A percentile compares a stretch with the other conserved stretches of the same genome.
Evolutionary conservation across 2,113 vertebrate genomes (phyloP).

Genomic region (Brachypteracias leptosomus): DNA sequence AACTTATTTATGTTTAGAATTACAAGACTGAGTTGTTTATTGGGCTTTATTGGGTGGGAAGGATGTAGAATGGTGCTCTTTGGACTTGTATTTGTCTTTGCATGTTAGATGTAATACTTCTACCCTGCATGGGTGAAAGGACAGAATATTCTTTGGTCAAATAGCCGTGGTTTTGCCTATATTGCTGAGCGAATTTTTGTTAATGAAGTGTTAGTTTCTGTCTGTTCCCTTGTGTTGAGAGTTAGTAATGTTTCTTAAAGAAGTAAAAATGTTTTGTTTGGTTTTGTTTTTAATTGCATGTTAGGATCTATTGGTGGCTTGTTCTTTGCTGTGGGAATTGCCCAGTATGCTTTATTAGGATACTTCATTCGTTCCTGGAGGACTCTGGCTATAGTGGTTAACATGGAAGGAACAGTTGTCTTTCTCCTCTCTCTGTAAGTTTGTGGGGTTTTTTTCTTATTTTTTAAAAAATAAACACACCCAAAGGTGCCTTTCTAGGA

Average conservation of each 20-base stretch:
- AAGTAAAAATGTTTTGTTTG: constrained; percentile 39
- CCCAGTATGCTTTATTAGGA: constrained; percentile 79
- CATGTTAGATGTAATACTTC: background rate
- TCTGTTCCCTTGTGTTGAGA: background rate
- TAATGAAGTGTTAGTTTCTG: background rate
- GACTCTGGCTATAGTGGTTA: constrained; percentile 76
- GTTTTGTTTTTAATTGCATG: background rate
- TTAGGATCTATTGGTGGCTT: constrained; percentile 79
- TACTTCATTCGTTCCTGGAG: constrained; percentile 83
- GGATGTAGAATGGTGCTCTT: background rate
- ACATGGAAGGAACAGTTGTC: constrained; percentile 76
- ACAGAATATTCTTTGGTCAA: background rate
- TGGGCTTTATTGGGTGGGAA: background rate
- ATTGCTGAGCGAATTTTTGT: background rate
- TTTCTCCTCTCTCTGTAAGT: constrained; percentile 83
- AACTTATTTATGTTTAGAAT: background rate
- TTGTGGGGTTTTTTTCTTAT: background rate
- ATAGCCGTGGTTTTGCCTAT: background rate
- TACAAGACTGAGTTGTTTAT: background rate
- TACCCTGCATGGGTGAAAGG: background rate
- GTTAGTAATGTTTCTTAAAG: background rate
- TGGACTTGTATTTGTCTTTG: background rate
- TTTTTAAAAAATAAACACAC: background rate
- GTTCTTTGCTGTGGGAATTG: constrained; percentile 83
- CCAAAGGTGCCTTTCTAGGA: background rate